phyloP scores from a whole-genome alignment of 2,888 invertebrate species.

The Cheilosia grossa region DNA sequence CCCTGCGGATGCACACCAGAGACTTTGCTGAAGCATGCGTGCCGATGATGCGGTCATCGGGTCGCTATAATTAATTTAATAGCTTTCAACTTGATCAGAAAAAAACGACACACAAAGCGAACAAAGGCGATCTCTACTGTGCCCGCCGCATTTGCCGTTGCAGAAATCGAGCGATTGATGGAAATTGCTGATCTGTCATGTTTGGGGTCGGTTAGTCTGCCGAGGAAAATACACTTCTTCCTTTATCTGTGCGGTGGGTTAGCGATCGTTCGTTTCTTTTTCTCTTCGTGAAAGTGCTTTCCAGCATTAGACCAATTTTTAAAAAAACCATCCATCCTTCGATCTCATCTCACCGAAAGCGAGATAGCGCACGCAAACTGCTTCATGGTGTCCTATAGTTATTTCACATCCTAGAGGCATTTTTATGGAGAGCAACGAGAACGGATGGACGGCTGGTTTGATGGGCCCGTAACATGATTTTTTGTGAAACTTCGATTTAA shows the following conservation, averaged over 20 bases:
- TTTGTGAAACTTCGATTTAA: conserved; percentile 30
- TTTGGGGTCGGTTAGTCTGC: conserved; percentile 72
- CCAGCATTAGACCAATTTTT: conserved; percentile 44
- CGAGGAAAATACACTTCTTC: conserved; percentile 33
- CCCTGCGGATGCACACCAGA: conserved; percentile 50
- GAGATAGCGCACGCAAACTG: conserved; percentile 61
- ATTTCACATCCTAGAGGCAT: conserved; percentile 62
- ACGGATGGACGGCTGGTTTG: conserved; percentile 5
- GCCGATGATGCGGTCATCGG: conserved; percentile 70
- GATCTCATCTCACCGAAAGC: conserved; percentile 30
- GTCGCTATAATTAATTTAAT: conserved; percentile 73
- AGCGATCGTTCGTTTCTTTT: not conserved
- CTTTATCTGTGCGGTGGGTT: conserved; percentile 28
- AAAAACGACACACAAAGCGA: conserved; percentile 64
- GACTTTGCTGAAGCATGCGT: conserved; percentile 56
- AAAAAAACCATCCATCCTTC: conserved; percentile 4
- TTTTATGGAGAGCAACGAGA: conserved; percentile 21
- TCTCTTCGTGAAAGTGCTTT: conserved; percentile 65
- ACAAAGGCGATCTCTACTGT: conserved; percentile 51
- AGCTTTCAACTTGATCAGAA: conserved; percentile 70
- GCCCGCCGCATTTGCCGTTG: conserved; percentile 27
- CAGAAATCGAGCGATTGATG: conserved; percentile 65
- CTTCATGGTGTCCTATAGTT: conserved; percentile 52
- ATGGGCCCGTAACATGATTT: conserved; percentile 41
- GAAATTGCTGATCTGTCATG: conserved; percentile 73